Evolutionary conservation across 2,888 invertebrate genomes (phyloP).

Genomic region (Eueremaeus valkanovi): DNA sequence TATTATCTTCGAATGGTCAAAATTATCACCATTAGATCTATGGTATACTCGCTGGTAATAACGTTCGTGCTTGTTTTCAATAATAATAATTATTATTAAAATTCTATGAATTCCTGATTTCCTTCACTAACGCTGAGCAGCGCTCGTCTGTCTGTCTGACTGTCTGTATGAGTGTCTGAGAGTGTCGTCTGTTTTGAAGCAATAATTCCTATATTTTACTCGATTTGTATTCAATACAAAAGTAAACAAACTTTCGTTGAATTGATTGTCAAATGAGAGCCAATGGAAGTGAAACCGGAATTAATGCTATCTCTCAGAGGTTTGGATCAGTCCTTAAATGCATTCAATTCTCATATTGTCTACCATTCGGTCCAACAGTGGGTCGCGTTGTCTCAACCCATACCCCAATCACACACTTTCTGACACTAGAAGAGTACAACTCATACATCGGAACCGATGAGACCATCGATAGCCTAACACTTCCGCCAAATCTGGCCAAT

Average conservation of each 20-base stretch:
- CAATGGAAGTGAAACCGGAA: constrained; percentile 39
- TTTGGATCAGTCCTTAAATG: neutral
- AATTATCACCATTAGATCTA: no score
- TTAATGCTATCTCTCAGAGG: constrained; percentile 37
- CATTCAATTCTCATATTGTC: neutral
- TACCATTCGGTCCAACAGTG: constrained; percentile 13
- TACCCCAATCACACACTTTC: constrained; percentile 31
- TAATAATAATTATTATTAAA: no score
- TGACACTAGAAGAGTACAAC: constrained; percentile 41
- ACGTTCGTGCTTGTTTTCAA: no score
- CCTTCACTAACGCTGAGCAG: no score
- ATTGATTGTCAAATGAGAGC: neutral
- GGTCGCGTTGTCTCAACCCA: constrained; percentile 37
- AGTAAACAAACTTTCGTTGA: constrained; percentile 22
- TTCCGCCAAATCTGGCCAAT: constrained; percentile 6
- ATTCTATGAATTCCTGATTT: no score
- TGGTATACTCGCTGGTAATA: no score
- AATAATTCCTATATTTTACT: no score
- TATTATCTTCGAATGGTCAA: no score
- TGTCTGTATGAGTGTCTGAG: no score
- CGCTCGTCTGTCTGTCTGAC: no score
- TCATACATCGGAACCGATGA: constrained; percentile 28
- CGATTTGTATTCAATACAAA: neutral
- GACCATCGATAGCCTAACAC: constrained; percentile 1
- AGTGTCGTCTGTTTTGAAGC: no score